Percentiles rank a stretch among this genome's conserved stretches.
These are phyloP conservation scores for Melinaea menophilus DNA, from an alignment of 2,888 invertebrate species.

Conservation along the genomic window DNA sequence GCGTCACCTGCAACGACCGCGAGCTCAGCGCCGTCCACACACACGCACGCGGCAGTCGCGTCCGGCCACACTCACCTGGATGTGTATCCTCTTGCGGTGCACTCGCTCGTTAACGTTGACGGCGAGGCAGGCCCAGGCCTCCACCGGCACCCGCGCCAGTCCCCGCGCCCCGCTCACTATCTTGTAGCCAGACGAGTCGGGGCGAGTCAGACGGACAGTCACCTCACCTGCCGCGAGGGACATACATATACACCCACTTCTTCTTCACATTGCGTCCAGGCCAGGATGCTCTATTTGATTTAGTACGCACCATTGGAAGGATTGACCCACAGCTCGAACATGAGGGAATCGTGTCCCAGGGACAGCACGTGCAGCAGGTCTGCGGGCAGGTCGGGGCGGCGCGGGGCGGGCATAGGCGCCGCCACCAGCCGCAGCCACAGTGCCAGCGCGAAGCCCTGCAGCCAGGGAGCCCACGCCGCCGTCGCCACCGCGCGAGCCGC, in stretches of 20 bases:
- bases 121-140: constrained; percentile 77
- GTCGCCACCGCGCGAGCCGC: constrained; percentile 64
- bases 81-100: constrained; percentile 74
- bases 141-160: constrained; percentile 61
- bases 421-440: constrained; percentile 74
- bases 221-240: constrained; percentile 56
- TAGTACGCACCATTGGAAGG: constrained; percentile 50
- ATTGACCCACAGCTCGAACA: constrained; percentile 80
- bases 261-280: background rate
- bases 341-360: constrained; percentile 79
- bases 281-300: background rate
- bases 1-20: constrained; percentile 57
- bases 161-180: constrained; percentile 71
- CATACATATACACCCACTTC: background rate
- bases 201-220: constrained; percentile 71
- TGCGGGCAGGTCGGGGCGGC: constrained; percentile 31
- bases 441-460: constrained; percentile 77
- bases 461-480: constrained; percentile 80
- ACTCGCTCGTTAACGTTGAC: constrained; percentile 78
- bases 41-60: background rate
- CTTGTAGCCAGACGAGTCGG: constrained; percentile 70
- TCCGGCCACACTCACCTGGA: constrained; percentile 56
- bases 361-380: constrained; percentile 77
- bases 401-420: constrained; percentile 23
- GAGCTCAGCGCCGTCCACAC: background rate